Base-by-base conservation (phyloP, 1,140 invertebrate species). In the Thalassaphorura encarpata region DNA sequence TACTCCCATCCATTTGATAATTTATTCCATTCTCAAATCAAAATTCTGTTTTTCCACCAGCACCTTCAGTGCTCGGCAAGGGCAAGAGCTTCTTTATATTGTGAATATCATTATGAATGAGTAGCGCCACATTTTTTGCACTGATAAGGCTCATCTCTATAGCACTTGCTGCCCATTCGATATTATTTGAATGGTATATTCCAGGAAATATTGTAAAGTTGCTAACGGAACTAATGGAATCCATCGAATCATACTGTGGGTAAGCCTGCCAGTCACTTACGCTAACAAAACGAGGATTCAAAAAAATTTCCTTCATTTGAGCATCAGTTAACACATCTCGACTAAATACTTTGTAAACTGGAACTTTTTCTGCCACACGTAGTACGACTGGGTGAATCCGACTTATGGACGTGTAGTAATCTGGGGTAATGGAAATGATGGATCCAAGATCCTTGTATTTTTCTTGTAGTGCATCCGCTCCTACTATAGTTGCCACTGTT, bases 91-190 rank as follows among this genome's bases (percentile, higher is more conserved):
- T 11, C 33, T 36, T 36, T 36, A n/a, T 11, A 11, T n/a, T 36
- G 11, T 36, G 33, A 36, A 11, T 36, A n/a, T 36, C 11, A 11
- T 36, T 36, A n/a, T 36, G 33, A 0, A 76, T 75, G 40, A 83
- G 69, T 46, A 82, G 69, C 18, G 82, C 83, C 29, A 79, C 76
- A 72, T 85, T 85, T 67, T 76, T 76, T 1, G 74, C 81, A 43
- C 73, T 76, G 52, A 85, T 77, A 18, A 76, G 73, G 69, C 77
- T 79, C 80, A 83, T 84, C 72, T 85, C 83, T 76, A 85, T 84
- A 0, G 82, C 79, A 69, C 80, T 82, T 1, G 80, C 82, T 13
- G 77, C 77, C 75, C 77, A 77, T 69, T 85, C 83, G 50, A 84
- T 80, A 8, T 77, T 76, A 74, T 84, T 85, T 0, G 81, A 66